Conservation (phyloP, 2,888 invertebrate species). For the Orchesella flavescens region DNA sequence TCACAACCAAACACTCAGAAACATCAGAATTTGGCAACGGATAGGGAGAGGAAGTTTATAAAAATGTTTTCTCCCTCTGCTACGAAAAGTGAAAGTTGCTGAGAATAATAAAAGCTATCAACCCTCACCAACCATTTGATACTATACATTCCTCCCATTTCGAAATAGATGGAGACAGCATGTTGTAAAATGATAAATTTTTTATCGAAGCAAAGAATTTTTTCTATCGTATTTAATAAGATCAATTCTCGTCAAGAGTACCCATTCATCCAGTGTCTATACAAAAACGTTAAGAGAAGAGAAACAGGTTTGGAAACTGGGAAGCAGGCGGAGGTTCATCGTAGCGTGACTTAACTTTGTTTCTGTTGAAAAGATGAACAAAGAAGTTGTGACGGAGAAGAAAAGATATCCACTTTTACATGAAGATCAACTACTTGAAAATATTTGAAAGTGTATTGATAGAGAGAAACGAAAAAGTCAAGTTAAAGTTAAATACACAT, state of each 20-base stretch:
- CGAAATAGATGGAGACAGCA: neutral
- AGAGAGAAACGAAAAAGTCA: neutral
- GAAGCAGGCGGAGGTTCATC: neutral
- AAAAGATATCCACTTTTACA: slow-evolving; percentile 4
- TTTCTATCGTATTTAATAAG: neutral
- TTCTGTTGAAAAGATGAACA: neutral
- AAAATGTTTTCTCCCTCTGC: too few relatives aligned
- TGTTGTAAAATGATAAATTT: slow-evolving; percentile 17
- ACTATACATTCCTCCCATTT: too few relatives aligned
- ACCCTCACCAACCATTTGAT: too few relatives aligned
- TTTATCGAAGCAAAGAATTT: neutral
- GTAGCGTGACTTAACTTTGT: neutral
- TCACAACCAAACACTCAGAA: too few relatives aligned
- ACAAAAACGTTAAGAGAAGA: too few relatives aligned
- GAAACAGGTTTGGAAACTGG: neutral
- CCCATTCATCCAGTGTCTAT: neutral
- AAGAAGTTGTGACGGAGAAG: neutral
- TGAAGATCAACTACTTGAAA: neutral
- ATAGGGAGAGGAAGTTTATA: too few relatives aligned
- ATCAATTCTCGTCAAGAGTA: neutral
- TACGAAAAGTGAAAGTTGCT: too few relatives aligned
- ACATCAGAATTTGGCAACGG: too few relatives aligned
- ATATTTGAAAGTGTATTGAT: neutral
- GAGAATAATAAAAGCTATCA: too few relatives aligned
- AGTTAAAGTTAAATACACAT: neutral